These are phyloP conservation scores for Amiota mariae DNA, from an alignment of 2,888 invertebrate genomes.

Conservation along the genomic window DNA sequence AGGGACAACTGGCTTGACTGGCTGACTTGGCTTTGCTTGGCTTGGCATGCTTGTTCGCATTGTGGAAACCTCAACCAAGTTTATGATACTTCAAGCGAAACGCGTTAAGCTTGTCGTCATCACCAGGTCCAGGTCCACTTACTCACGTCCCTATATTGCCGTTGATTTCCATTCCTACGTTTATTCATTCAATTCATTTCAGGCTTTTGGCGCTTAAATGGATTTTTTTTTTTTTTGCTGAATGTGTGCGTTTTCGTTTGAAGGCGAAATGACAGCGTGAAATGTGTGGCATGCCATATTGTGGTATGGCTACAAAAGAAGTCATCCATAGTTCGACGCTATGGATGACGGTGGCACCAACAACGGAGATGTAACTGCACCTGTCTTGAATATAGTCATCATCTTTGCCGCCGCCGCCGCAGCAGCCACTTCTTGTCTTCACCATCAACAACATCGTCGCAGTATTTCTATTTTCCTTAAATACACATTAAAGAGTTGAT, in stretches of 20 bases:
- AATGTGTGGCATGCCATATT: not conserved
- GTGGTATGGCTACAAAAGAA: not conserved
- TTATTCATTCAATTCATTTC: slow-evolving; percentile 14
- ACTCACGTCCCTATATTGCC: not conserved
- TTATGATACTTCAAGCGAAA: not conserved
- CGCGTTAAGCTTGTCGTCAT: not conserved
- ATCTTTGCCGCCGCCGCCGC: no score
- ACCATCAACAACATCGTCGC: not conserved
- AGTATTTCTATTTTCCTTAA: not conserved
- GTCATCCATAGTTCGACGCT: not conserved
- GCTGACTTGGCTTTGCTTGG: no score
- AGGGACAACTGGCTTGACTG: not conserved
- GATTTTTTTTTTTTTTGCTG: not conserved
- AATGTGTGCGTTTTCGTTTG: slow-evolving; percentile 4
- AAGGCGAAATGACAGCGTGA: not conserved
- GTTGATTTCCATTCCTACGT: not conserved
- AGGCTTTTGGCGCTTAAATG: slow-evolving; percentile 3
- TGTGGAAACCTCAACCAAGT: not conserved
- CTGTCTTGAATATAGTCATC: not conserved
- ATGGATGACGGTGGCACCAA: no score
- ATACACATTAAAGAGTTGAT: not conserved
- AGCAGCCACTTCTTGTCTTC: no score
- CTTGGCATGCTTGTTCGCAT: not conserved
- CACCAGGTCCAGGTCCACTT: not conserved
- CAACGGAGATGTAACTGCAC: not conserved